Evolutionary conservation across 2,888 invertebrate species (phyloP), one percentile per base, ranked within the genome.

Genomic region (Mimas tiliae): DNA sequence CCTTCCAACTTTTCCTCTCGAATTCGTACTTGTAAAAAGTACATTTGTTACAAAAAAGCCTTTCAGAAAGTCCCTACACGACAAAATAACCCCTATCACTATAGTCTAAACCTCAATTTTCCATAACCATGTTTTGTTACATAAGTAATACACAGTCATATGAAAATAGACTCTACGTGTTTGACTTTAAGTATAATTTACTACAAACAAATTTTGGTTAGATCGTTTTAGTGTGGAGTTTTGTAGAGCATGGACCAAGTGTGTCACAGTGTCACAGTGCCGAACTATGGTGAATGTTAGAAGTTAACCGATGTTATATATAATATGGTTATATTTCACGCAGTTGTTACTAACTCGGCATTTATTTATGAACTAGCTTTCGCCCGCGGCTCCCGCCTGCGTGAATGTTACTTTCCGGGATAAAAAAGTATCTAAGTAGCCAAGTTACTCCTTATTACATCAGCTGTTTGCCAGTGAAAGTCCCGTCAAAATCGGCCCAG

Each of bases 11-110:
- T 80, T 80, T 75, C 77, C 76, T 76, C 76, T 73, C 73, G 66
- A 69, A 72, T 70, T 72, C 73, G 72, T 72, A 72, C 72, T 73
- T 80, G 79, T 80, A 80, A 84, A 83, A 83, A 79, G 71, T 72
- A 80, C 79, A 83, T 81, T 81, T 77, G 79, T 78, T n/a, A n/a
- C n/a, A n/a, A n/a, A n/a, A n/a, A n/a, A n/a, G n/a, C n/a, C n/a
- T n/a, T n/a, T n/a, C n/a, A n/a, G n/a, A n/a, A n/a, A n/a, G n/a
- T n/a, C n/a, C n/a, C n/a, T n/a, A n/a, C n/a, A n/a, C 47, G 14
- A 47, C 12, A 47, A 47, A 47, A 47, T 47, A 47, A 47, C 1
- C n/a, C n/a, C 47, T 47, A 47, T 47, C n/a, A 47, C n/a, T 6
- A n/a, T n/a, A 47, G 0, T n/a, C 6, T n/a, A 47, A 2, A 47